These are phyloP conservation scores for Leptonema lineaticorne DNA, from an alignment of 1,140 invertebrate genomes.

Conservation along the genomic window DNA sequence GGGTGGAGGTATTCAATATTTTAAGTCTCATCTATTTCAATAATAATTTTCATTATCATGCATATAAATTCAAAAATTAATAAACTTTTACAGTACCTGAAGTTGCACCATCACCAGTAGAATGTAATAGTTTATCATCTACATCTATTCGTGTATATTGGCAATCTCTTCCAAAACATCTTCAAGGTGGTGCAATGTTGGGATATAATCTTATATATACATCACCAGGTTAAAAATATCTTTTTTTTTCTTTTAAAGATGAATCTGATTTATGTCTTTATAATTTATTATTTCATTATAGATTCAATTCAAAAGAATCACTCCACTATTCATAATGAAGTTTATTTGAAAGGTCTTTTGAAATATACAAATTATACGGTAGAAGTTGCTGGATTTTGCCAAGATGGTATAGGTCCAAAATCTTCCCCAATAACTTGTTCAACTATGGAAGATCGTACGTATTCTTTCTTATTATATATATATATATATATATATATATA, in stretches of 20 bases:
- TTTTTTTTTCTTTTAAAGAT: neutral
- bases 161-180: constrained; percentile 69
- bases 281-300: constrained; percentile 34
- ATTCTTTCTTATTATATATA: neutral
- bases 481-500: neutral
- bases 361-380: constrained; percentile 84
- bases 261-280: neutral
- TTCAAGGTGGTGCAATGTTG: constrained; percentile 73
- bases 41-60: neutral
- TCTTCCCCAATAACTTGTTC: constrained; percentile 74
- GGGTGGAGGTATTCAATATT: constrained; percentile 83
- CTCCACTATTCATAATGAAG: constrained; percentile 60
- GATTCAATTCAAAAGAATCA: constrained; percentile 51
- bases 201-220: constrained; percentile 71
- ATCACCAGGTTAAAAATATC: constrained; percentile 49
- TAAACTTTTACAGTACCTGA: constrained; percentile 60
- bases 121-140: constrained; percentile 68
- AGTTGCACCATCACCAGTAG: constrained; percentile 66
- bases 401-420: constrained; percentile 77
- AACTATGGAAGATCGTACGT: constrained; percentile 77
- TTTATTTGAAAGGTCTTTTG: constrained; percentile 69
- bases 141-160: constrained; percentile 76
- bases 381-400: constrained; percentile 79
- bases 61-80: neutral
- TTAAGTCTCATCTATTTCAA: neutral